These are phyloP conservation scores for Aurelia aurita complex sp. Pacific DNA, from an alignment of 30 jellyfish, hydroid and myxozoan genomes.

Conservation along the genomic window DNA sequence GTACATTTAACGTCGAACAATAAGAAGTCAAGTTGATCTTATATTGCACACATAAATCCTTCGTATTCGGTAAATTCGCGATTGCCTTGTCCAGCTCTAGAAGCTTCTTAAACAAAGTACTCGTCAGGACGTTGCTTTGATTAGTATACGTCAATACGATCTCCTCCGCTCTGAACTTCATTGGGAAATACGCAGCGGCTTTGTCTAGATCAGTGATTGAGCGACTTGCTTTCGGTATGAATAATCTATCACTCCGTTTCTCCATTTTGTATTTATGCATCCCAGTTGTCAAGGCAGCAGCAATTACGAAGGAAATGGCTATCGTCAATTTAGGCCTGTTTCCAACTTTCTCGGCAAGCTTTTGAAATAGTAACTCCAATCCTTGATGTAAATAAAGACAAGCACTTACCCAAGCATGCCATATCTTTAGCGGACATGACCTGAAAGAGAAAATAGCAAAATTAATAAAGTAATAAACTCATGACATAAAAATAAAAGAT, in stretches of 20 bases:
- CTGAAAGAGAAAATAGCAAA: neutral
- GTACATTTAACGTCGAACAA: conserved; percentile 37
- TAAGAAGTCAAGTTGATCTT: conserved; percentile 1
- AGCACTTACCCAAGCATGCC: conserved; percentile 41
- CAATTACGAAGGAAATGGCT: conserved; percentile 32
- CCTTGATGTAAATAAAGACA: conserved; percentile 53
- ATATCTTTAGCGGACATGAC: conserved; percentile 22
- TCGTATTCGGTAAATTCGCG: conserved; percentile 26
- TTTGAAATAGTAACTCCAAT: conserved; percentile 59
- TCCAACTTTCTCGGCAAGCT: conserved; percentile 59
- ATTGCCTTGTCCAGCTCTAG: conserved; percentile 49
- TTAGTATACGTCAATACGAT: conserved; percentile 33
- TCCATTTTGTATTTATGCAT: conserved; percentile 60
- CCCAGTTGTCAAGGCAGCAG: conserved; percentile 70
- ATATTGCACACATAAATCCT: conserved; percentile 49
- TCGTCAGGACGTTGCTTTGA: conserved; percentile 34
- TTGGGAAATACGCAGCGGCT: conserved; percentile 59
- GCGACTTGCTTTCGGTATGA: conserved; percentile 86
- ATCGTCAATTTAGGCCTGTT: conserved; percentile 42
- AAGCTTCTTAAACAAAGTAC: conserved; percentile 49
- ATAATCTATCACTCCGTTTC: conserved; percentile 72
- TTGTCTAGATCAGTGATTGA: conserved; percentile 70
- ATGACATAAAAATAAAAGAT: too few relatives aligned
- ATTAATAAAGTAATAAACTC: too few relatives aligned
- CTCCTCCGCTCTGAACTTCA: conserved; percentile 77